These are phyloP conservation scores for Acanthisitta chloris DNA, from an alignment of 2,113 vertebrate genomes.

Conservation along the genomic window DNA sequence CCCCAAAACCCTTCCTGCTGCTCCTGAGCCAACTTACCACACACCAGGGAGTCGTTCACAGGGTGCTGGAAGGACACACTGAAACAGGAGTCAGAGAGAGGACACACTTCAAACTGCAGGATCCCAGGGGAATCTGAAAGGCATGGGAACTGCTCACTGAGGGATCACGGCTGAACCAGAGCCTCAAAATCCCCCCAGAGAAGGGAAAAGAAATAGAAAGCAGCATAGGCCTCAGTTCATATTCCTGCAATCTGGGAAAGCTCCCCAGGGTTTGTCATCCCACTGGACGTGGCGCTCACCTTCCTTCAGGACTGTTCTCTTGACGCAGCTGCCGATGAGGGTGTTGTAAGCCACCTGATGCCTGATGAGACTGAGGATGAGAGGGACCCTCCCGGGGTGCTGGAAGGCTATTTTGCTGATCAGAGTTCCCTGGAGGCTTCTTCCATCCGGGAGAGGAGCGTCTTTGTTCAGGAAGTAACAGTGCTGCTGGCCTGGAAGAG, in stretches of 20 bases:
- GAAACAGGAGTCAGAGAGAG: constrained; percentile 93
- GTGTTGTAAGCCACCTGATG: constrained; percentile 95
- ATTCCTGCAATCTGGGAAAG: neutral
- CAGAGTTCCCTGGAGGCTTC: constrained; percentile 88
- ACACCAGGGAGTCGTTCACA: constrained; percentile 96
- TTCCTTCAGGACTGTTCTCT: constrained; percentile 90
- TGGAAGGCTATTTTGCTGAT: constrained; percentile 93
- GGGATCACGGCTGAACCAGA: neutral
- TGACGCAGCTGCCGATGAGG: constrained; percentile 94
- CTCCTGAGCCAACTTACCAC: constrained; percentile 80
- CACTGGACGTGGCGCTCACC: constrained; percentile 59
- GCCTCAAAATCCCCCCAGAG: neutral
- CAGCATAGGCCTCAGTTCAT: neutral
- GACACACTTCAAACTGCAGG: constrained; percentile 97
- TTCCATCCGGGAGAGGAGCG: constrained; percentile 92
- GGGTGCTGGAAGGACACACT: constrained; percentile 98
- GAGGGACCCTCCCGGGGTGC: constrained; percentile 91
- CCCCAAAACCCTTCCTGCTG: neutral
- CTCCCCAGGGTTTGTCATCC: neutral
- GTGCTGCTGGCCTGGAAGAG: constrained; percentile 95
- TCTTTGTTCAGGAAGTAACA: constrained; percentile 98
- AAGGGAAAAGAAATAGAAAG: fast-evolving
- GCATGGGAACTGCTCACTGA: neutral
- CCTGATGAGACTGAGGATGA: constrained; percentile 88
- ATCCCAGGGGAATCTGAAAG: constrained; percentile 88